These are phyloP conservation scores for Hylomyscus alleni DNA, from an alignment of 2,797 vertebrate species.

Conservation along the genomic window DNA sequence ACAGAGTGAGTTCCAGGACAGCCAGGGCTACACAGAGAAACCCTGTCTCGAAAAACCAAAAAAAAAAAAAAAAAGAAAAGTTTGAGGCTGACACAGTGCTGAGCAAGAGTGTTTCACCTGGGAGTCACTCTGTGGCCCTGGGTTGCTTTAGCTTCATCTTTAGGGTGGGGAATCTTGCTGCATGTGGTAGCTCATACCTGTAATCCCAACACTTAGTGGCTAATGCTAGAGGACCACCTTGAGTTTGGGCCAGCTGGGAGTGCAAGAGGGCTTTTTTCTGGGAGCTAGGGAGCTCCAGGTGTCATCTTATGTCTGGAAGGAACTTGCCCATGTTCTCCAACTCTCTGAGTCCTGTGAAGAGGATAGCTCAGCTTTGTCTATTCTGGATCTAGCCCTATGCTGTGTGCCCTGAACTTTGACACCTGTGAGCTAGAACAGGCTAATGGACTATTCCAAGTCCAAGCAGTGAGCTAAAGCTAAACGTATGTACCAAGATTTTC, in stretches of 20 bases:
- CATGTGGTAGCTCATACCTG: not conserved
- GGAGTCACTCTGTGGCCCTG: accelerated
- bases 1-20: too few relatives aligned
- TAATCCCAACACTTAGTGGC: not conserved
- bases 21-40: too few relatives aligned
- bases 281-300: not conserved
- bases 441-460: not conserved
- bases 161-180: not conserved
- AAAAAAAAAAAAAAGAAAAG: too few relatives aligned
- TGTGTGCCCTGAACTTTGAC: not conserved
- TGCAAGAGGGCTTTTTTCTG: not conserved
- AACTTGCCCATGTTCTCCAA: not conserved
- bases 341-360: not conserved
- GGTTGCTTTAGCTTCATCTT: not conserved
- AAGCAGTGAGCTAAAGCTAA: not conserved
- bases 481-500: not conserved
- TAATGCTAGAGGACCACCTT: not conserved
- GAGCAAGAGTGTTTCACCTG: not conserved
- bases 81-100: not conserved
- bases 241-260: not conserved
- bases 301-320: not conserved
- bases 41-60: too few relatives aligned
- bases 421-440: not conserved
- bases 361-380: not conserved
- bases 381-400: not conserved